Evolutionary conservation across 2,888 invertebrate species (phyloP).

Genomic region (Mesorhabditis spiculigera): DNA sequence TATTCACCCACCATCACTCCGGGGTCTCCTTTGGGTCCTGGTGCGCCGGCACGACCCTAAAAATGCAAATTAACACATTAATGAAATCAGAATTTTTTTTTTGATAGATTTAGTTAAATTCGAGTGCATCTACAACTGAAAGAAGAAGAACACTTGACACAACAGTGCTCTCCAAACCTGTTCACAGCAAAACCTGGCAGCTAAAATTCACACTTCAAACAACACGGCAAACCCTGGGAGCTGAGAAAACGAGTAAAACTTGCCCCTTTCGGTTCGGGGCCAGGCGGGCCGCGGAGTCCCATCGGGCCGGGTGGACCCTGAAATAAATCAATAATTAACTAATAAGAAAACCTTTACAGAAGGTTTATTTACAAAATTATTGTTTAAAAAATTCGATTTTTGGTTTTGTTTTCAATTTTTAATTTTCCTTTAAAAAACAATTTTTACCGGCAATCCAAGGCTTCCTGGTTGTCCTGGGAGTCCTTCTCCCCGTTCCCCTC

Average conservation of each 20-base stretch:
- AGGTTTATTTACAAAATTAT: too few species aligned
- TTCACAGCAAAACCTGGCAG: neutral
- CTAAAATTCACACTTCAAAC: too few species aligned
- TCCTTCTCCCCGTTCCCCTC: conserved; percentile 35
- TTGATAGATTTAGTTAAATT: neutral
- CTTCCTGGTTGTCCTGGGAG: conserved; percentile 44
- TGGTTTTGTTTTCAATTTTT: too few species aligned
- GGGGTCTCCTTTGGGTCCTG: conserved; percentile 45
- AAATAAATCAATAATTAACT: conserved; percentile 11
- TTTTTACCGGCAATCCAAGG: conserved; percentile 40
- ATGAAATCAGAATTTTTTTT: neutral
- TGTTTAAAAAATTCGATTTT: too few species aligned
- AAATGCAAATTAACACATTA: conserved; percentile 11
- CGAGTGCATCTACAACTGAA: conserved; percentile 14
- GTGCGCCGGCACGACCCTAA: conserved; percentile 45
- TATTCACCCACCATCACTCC: conserved; percentile 34
- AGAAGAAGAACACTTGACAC: neutral
- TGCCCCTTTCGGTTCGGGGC: conserved; percentile 41
- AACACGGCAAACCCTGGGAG: too few species aligned
- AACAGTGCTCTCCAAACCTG: neutral
- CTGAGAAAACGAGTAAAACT: conserved; percentile 9
- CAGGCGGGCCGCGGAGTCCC: conserved; percentile 44
- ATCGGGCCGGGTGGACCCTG: conserved; percentile 51
- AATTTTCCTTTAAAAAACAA: too few species aligned
- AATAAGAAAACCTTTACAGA: too few species aligned